Evolutionary conservation across 2,797 vertebrate genomes (phyloP).

Genomic region (Rallus crepitans): DNA sequence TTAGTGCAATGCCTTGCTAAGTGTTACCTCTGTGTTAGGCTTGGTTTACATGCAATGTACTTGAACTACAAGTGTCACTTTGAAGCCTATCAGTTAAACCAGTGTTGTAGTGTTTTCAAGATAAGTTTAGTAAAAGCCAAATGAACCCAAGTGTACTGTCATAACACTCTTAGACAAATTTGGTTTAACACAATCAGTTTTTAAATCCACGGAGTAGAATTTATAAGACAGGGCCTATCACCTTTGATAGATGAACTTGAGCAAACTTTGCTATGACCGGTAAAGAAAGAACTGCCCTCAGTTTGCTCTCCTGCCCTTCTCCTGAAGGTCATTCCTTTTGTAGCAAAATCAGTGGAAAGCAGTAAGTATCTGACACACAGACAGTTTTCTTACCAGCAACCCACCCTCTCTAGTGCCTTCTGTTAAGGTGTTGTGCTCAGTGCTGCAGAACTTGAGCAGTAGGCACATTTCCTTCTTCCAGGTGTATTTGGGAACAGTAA

Average conservation of each 20-base stretch:
- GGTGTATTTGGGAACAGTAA: neutral
- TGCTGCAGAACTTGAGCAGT: neutral
- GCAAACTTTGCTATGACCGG: neutral
- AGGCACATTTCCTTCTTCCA: neutral
- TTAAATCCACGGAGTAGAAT: neutral
- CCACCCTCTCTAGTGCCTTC: neutral
- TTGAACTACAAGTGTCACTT: neutral
- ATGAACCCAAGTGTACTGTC: neutral
- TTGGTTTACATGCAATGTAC: neutral
- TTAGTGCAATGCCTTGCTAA: neutral
- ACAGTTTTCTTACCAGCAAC: neutral
- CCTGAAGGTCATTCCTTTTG: neutral
- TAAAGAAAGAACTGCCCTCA: neutral
- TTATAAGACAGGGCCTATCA: slow-evolving; percentile 19
- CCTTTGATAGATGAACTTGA: slow-evolving; percentile 15
- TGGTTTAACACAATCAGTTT: neutral
- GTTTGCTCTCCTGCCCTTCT: slow-evolving; percentile 11
- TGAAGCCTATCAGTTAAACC: neutral
- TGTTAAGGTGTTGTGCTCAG: neutral
- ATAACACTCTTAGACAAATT: neutral
- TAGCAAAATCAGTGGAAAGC: neutral
- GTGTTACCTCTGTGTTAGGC: neutral
- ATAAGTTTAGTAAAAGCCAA: neutral
- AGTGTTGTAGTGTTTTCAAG: neutral
- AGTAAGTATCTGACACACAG: neutral